These are phyloP conservation scores for Hypotaenidia philippensis DNA, from an alignment of 2,797 vertebrate genomes.

Conservation along the genomic window DNA sequence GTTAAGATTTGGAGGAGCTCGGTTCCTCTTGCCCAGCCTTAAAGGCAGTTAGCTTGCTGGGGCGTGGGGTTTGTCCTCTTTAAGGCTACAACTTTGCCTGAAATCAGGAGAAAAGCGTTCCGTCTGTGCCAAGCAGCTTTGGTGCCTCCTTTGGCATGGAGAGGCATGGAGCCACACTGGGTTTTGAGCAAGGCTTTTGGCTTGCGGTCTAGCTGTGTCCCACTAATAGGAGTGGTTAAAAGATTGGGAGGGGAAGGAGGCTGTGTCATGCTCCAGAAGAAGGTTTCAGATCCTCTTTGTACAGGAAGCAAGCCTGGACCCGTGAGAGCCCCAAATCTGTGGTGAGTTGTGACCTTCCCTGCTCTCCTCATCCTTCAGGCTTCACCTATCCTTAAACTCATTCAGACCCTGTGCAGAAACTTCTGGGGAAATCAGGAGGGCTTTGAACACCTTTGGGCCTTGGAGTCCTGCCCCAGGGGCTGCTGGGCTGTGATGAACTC, in stretches of 20 bases:
- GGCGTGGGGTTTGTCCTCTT: neutral
- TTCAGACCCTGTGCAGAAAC: neutral
- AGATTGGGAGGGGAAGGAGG: neutral
- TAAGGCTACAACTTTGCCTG: neutral
- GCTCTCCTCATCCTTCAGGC: neutral
- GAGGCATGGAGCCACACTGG: neutral
- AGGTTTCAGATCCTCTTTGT: conserved; percentile 1
- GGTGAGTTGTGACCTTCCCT: neutral
- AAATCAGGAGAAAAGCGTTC: neutral
- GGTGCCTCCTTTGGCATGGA: neutral
- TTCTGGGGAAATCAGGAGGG: neutral
- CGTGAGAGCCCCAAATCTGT: neutral
- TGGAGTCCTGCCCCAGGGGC: too few relatives aligned
- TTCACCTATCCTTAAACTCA: neutral
- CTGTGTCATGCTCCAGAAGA: neutral
- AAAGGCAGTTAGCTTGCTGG: neutral
- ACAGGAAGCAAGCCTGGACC: neutral
- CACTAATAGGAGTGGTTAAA: neutral
- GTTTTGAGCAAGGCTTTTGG: neutral
- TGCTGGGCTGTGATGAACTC: neutral
- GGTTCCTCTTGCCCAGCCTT: neutral
- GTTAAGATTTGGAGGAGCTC: neutral
- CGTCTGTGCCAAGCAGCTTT: neutral
- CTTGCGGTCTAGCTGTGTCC: neutral
- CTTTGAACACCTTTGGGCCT: neutral